phyloP scores from a whole-genome alignment of 2,888 invertebrate genomes.

The Poecilus cupreus region DNA sequence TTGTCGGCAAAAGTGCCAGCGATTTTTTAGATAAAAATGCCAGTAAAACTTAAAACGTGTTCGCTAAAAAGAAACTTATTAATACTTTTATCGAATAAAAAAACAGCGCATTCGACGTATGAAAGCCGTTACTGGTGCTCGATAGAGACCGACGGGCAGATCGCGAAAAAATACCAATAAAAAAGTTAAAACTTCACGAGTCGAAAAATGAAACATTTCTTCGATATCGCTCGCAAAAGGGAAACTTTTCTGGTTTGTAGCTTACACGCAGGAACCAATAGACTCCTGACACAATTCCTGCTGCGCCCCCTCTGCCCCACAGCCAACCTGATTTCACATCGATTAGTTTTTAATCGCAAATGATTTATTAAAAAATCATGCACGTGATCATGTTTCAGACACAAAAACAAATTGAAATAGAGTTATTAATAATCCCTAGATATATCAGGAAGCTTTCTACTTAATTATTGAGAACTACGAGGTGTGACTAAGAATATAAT shows the following conservation, averaged over 20 bases:
- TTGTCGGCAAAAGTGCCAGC: conserved; percentile 32
- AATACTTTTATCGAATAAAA: conserved; percentile 56
- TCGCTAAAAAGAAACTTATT: conserved; percentile 52
- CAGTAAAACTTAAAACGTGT: conserved; percentile 53
- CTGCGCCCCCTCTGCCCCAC: not conserved
- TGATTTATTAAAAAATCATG: conserved; percentile 23
- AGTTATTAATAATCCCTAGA: not conserved
- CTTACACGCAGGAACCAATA: conserved; percentile 35
- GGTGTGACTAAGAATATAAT: too few species aligned
- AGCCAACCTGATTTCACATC: conserved; percentile 11
- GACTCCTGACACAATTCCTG: conserved; percentile 26
- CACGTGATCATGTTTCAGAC: not conserved
- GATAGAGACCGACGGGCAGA: not conserved
- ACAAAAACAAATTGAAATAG: conserved; percentile 3
- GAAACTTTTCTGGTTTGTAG: conserved; percentile 37
- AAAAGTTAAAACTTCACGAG: conserved; percentile 54
- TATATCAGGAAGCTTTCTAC: not conserved
- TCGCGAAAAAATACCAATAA: conserved; percentile 52
- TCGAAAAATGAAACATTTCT: conserved; percentile 56
- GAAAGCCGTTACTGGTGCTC: conserved; percentile 9
- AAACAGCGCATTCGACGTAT: conserved; percentile 39
- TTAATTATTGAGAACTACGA: too few species aligned
- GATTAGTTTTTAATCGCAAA: conserved; percentile 13
- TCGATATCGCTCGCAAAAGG: conserved; percentile 28
- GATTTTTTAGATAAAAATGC: conserved; percentile 45